These are phyloP conservation scores for Microtus ochrogaster DNA, from an alignment of 2,113 vertebrate species.

Conservation along the genomic window DNA sequence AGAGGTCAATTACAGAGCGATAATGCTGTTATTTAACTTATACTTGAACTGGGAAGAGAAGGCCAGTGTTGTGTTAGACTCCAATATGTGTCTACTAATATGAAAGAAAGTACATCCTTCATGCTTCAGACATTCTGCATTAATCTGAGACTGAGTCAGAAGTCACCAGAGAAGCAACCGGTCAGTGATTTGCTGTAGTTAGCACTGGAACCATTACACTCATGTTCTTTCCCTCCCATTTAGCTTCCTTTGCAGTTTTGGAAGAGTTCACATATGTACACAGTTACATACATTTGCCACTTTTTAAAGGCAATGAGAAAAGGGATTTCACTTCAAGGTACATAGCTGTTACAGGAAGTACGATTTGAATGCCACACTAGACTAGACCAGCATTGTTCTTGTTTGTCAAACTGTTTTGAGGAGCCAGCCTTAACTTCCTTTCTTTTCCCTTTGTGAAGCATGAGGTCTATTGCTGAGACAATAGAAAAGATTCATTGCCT, in stretches of 20 bases:
- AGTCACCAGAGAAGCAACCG: neutral
- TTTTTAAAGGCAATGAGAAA: constrained; percentile 27
- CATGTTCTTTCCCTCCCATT: neutral
- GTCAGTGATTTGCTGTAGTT: neutral
- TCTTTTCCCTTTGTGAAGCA: constrained; percentile 13
- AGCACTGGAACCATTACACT: neutral
- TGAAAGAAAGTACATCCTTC: neutral
- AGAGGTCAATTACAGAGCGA: constrained; percentile 34
- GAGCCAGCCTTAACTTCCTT: neutral
- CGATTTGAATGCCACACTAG: constrained; percentile 4
- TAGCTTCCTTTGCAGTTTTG: constrained; percentile 31
- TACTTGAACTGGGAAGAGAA: neutral
- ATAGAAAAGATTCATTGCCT: constrained; percentile 32
- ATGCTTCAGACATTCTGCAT: neutral
- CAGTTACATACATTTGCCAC: neutral
- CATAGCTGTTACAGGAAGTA: constrained; percentile 10
- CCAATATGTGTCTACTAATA: neutral
- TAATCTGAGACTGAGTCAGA: constrained; percentile 13
- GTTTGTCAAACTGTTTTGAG: constrained; percentile 17
- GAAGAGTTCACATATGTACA: neutral
- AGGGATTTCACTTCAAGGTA: constrained; percentile 13
- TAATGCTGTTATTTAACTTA: neutral
- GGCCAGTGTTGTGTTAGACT: neutral
- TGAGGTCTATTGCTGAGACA: neutral
- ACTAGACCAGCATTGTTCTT: neutral